Percentiles rank a stretch among this genome's conserved stretches.
These are phyloP conservation scores for Heliopora coerulea DNA, from an alignment of 92 coral and sea anemone genomes.

Conservation along the genomic window DNA sequence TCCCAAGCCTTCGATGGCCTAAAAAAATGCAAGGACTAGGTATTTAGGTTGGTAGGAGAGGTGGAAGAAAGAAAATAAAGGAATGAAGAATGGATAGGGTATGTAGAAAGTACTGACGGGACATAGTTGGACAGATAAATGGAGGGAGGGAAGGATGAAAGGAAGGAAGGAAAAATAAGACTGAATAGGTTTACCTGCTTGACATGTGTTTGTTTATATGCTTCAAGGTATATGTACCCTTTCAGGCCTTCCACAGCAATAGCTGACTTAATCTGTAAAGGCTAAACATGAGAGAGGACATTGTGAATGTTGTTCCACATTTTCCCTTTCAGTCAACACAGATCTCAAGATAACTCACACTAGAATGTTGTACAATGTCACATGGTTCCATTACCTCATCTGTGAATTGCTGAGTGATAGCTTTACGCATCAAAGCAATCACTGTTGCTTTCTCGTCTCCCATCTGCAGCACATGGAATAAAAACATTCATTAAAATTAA, in stretches of 20 bases:
- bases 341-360: too few relatives aligned
- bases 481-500: too few relatives aligned
- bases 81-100: not conserved
- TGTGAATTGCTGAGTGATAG: conserved; percentile 88
- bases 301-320: not conserved
- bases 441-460: conserved; percentile 99
- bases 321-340: too few relatives aligned
- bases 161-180: not conserved
- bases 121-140: not conserved
- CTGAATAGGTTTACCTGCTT: conserved; percentile 61
- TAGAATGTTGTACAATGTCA: not conserved
- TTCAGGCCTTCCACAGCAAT: conserved; percentile 95
- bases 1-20: conserved; percentile 98
- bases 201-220: conserved; percentile 96
- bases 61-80: not conserved
- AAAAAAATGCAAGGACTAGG: not conserved
- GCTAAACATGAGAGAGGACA: conserved; percentile 45
- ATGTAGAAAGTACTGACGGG: not conserved
- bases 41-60: not conserved
- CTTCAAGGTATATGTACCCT: conserved; percentile 94
- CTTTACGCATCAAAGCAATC: conserved; percentile 94
- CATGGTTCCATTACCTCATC: conserved; percentile 61
- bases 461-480: conserved; percentile 53
- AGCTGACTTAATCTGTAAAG: conserved; percentile 93
- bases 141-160: not conserved